Conservation (phyloP, 37 sponge, comb jelly and placozoan genomes). For the Halisarca cf. caerulea region DNA sequence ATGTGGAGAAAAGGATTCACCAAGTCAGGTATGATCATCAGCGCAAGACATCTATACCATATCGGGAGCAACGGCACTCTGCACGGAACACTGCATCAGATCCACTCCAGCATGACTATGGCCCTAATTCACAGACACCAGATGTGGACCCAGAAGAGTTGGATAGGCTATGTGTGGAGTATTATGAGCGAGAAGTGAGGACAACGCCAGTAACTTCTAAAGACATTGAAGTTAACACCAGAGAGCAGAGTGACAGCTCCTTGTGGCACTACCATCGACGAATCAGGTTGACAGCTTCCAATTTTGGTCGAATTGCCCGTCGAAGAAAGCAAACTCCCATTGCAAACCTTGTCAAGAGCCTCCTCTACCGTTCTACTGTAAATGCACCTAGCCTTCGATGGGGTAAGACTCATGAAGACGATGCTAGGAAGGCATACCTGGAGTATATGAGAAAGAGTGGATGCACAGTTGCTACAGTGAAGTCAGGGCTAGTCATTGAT, state of each 20-base stretch:
- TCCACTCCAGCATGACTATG: slow-evolving; percentile 13
- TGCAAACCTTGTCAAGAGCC: slow-evolving; percentile 1
- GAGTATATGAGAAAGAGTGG: not conserved
- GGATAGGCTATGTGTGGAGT: slow-evolving; percentile 17
- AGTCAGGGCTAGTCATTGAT: too few species aligned
- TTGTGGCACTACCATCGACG: not conserved
- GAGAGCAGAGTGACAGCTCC: not conserved
- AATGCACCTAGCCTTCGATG: not conserved
- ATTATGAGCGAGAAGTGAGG: not conserved
- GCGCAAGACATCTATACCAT: not conserved
- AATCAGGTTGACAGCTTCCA: slow-evolving; percentile 14
- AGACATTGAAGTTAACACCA: not conserved
- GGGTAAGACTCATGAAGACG: slow-evolving; percentile 16
- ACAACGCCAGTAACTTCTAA: not conserved
- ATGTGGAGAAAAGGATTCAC: not conserved
- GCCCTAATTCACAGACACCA: slow-evolving; percentile 10
- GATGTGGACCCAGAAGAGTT: slow-evolving; percentile 9
- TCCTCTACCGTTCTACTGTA: not conserved
- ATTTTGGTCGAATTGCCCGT: slow-evolving; percentile 21
- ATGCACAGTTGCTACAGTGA: too few species aligned
- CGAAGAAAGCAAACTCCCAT: slow-evolving; percentile 33
- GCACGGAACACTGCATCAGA: too few species aligned
- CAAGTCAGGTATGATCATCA: not conserved
- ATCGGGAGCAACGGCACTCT: not conserved
- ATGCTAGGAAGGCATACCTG: not conserved